Evolutionary conservation across 2,888 invertebrate genomes (phyloP).

Genomic region (Oscheius sp.): DNA sequence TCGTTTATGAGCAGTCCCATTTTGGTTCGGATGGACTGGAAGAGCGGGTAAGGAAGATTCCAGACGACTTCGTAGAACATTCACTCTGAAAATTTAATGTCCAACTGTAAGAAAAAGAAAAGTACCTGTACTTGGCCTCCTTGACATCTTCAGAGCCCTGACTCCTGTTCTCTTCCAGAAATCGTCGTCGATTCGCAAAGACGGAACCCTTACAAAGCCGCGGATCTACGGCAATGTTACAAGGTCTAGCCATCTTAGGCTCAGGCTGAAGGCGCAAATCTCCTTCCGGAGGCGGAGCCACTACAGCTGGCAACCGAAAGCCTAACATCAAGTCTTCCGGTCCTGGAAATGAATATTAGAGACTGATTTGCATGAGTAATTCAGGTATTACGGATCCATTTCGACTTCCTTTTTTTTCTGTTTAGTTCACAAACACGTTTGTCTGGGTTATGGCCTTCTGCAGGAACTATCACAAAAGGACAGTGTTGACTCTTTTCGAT

Average conservation of each 20-base stretch:
- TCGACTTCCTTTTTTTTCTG: too few relatives aligned
- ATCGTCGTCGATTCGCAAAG: constrained; percentile 57
- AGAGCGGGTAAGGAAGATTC: constrained; percentile 25
- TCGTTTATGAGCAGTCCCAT: neutral
- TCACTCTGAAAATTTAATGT: constrained; percentile 22
- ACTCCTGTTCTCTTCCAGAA: constrained; percentile 21
- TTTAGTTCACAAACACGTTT: too few relatives aligned
- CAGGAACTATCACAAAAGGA: too few relatives aligned
- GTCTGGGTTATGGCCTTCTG: too few relatives aligned
- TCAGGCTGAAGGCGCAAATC: constrained; percentile 42
- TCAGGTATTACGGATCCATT: neutral
- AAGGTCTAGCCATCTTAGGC: constrained; percentile 26
- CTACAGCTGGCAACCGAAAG: constrained; percentile 47
- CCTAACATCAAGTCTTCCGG: constrained; percentile 29
- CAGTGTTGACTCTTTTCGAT: too few relatives aligned
- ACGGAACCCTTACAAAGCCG: constrained; percentile 65
- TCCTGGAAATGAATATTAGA: constrained; percentile 4
- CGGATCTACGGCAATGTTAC: constrained; percentile 59
- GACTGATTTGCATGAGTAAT: constrained; percentile 17
- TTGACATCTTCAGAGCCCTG: neutral
- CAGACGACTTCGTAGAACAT: constrained; percentile 33
- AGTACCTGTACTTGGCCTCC: constrained; percentile 1
- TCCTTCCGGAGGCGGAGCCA: constrained; percentile 47
- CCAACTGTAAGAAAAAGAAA: neutral
- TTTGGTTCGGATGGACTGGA: neutral